Evolutionary conservation across 2,888 invertebrate genomes (phyloP), one percentile per base, ranked within the genome.

Genomic region (Tinea trinotella): DNA sequence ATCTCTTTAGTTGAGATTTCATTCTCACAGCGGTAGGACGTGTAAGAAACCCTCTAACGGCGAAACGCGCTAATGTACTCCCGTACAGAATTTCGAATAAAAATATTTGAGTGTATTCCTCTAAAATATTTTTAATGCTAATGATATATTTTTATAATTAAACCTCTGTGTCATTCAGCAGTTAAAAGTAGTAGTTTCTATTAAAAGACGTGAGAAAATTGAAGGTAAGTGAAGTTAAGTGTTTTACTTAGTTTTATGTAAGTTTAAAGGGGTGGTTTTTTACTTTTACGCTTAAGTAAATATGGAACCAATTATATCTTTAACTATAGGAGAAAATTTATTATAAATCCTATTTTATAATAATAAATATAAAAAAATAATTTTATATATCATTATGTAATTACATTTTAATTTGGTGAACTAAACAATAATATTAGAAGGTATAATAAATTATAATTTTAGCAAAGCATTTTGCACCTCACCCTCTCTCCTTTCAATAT

Each of bases 171-270:
- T 22, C 22, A 22, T 22, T 22, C 7, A 22, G 22, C 7, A 22
- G 22, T 22, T 22, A 22, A 22, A 22, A 35, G 35, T 35, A n/a
- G 35, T 10, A 35, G 6, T 35, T 35, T 35, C 24, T 35, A 35
- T 7, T n/a, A 4, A 12, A 35, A 35, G 10, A 3, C 35, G 5
- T 10, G 35, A 7, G n/a, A 35, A 35, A 35, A 35, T 35, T 35
- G 10, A 35, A n/a, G 35, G 35, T 35, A 35, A 35, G 35, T 35
- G 35, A 35, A 35, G 35, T 35, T 12, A 35, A 35, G 35, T 35
- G 35, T 35, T 35, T 35, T 7, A 35, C 35, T 35, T 35, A 35
- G 35, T 35, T 35, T 35, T 12, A 4, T 35, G 35, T 35, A 10
- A 35, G 35, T 7, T 35, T 35, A n/a, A 12, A 10, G 12, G 6